Evolutionary conservation across 2,113 vertebrate genomes (phyloP).

Genomic region (Chaetodon auriga): DNA sequence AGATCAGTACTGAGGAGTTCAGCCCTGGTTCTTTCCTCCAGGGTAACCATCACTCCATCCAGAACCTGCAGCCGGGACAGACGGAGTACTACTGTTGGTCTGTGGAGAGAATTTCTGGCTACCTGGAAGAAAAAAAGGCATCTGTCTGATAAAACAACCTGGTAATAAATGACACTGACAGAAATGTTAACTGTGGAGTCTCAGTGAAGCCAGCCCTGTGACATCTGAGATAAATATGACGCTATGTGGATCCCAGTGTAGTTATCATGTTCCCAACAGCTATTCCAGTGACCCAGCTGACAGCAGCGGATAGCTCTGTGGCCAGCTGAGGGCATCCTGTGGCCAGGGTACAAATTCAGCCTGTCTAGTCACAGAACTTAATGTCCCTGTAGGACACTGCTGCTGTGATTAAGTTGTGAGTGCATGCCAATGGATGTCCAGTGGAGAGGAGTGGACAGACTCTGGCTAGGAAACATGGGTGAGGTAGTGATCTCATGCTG

Average conservation of each 20-base stretch:
- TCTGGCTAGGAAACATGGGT: constrained; percentile 55
- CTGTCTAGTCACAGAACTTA: constrained; percentile 42
- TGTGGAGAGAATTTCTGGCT: constrained; percentile 84
- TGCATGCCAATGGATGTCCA: constrained; percentile 53
- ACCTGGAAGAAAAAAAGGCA: constrained; percentile 72
- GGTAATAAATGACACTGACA: background rate
- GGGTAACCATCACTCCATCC: constrained; percentile 85
- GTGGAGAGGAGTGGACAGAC: constrained; percentile 37
- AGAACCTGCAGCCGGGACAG: constrained; percentile 87
- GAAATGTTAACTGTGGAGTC: background rate
- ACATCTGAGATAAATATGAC: constrained; percentile 63
- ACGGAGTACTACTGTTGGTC: constrained; percentile 82
- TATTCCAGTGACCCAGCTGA: constrained; percentile 67
- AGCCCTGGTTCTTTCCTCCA: constrained; percentile 87
- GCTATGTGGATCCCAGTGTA: constrained; percentile 24
- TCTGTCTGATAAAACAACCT: background rate
- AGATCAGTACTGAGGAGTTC: constrained; percentile 85
- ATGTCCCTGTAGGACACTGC: constrained; percentile 59
- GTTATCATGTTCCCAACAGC: constrained; percentile 31
- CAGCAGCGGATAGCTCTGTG: constrained; percentile 41
- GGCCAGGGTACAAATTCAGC: constrained; percentile 43
- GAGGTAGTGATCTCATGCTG: constrained; percentile 66
- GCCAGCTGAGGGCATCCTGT: constrained; percentile 66
- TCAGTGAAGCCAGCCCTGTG: background rate
- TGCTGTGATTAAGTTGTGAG: constrained; percentile 46